These are phyloP conservation scores for Diorhabda carinulata DNA, from an alignment of 1,140 invertebrate species.

Conservation along the genomic window DNA sequence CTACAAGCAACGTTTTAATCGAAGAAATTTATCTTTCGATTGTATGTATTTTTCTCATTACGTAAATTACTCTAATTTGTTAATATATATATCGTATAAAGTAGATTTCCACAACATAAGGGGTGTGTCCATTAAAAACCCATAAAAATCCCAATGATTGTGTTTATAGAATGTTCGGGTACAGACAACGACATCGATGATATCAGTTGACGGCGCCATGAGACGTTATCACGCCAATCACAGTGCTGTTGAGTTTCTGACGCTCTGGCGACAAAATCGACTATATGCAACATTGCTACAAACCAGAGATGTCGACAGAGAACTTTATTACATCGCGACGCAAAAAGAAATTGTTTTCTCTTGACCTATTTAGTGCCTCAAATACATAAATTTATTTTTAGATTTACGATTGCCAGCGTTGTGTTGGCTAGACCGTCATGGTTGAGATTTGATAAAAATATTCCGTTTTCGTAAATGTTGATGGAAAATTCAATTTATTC, in stretches of 20 bases:
- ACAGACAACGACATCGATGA: conserved; percentile 30
- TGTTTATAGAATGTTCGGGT: conserved; percentile 3
- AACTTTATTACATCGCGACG: neutral
- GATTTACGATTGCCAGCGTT: too few relatives aligned
- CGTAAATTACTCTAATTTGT: too few relatives aligned
- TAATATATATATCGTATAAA: conserved; percentile 22
- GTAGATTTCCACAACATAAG: conserved; percentile 27
- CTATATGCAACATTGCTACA: neutral
- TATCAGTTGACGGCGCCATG: conserved; percentile 32
- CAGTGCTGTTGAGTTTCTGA: conserved; percentile 25
- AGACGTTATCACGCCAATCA: conserved; percentile 35
- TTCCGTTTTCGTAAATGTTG: too few relatives aligned
- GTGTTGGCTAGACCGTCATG: too few relatives aligned
- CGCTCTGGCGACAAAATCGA: conserved; percentile 23
- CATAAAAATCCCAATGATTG: conserved; percentile 28
- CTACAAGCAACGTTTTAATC: too few relatives aligned
- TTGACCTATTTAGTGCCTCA: neutral
- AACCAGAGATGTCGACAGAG: neutral
- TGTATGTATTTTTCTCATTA: too few relatives aligned
- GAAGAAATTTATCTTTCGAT: too few relatives aligned
- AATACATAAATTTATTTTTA: too few relatives aligned
- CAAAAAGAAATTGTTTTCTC: neutral
- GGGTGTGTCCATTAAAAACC: conserved; percentile 35
- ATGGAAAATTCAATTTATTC: too few relatives aligned
- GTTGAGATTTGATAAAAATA: too few relatives aligned